Evolutionary conservation across 2,113 vertebrate genomes (phyloP), one percentile per base, ranked within the genome.

Genomic region (Arizona elegans): DNA sequence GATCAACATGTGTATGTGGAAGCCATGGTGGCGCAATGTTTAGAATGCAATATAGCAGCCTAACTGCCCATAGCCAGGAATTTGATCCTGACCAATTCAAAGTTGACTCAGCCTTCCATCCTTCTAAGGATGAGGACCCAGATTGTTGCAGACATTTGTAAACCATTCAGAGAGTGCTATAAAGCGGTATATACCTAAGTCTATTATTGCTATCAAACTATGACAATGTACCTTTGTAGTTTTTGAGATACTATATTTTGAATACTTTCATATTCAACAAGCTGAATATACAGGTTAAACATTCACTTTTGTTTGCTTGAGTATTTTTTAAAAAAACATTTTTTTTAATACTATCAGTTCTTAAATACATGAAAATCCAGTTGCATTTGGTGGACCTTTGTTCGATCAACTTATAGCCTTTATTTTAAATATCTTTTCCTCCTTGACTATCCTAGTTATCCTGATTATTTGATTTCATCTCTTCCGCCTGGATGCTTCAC

Each of bases 221-320:
- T 11, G 65, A 70, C 7, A 21, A 1, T 81, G 33, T 38, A 93
- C 90, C 94, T 95, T 94, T 94, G 93, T 92, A 89, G 89, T 92
- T 94, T 92, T 94, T 90, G 29, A 90, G 23, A 91, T 47, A 81
- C n/a, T 0, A 88, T 95, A 9, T 11, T 58, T 88, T 89, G 52
- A 94, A 81, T 92, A 53, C 33, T 88, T 93, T 86, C 26, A 81
- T 12, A 33, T 55, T 3, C 0, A 29, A 19, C 2, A 33, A 52
- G 38, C 4, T 53, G 43, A 52, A 38, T 53, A 93, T 90, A 86
- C 12, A n/a, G 47, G 29, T 50, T 56, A 89, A 56, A 65, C n/a
- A 19, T 9, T 93, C 12, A 43, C 1, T 92, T 5, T n/a, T 88
- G 38, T 75, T 81, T 90, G 43, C 9, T 11, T 24, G n/a, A 43